A percentile compares a stretch with the other conserved stretches of the same genome.
Conservation (phyloP, 2,888 invertebrate species). For the Sinhomidia bicolor region DNA sequence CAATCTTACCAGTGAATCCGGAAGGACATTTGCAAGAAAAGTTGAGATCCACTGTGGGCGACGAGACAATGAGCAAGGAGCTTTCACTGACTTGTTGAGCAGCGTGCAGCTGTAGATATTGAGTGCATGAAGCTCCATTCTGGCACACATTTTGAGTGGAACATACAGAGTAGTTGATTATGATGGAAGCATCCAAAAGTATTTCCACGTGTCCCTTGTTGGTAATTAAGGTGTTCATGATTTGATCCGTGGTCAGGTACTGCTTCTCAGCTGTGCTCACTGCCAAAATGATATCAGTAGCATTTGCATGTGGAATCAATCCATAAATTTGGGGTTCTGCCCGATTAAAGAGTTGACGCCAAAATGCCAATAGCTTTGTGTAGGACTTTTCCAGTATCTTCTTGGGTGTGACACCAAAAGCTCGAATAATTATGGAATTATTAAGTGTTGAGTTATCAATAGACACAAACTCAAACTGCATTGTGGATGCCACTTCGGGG, state of each 20-base stretch:
- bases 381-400: conserved; percentile 91
- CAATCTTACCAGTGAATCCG: conserved; percentile 88
- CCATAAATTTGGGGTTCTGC: conserved; percentile 87
- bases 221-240: conserved; percentile 86
- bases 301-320: conserved; percentile 86
- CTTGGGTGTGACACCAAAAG: conserved; percentile 88
- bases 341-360: conserved; percentile 76
- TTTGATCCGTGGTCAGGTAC: conserved; percentile 86
- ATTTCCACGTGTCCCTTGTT: conserved; percentile 86
- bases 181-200: conserved; percentile 85
- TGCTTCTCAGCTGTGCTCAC: conserved; percentile 81
- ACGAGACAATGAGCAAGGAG: conserved; percentile 90
- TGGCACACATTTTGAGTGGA: conserved; percentile 85
- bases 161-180: conserved; percentile 91
- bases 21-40: conserved; percentile 91
- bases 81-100: conserved; percentile 90
- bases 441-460: conserved; percentile 92
- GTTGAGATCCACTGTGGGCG: conserved; percentile 90
- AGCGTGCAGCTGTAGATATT: conserved; percentile 86
- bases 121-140: conserved; percentile 90
- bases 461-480: conserved; percentile 90
- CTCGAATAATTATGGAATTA: conserved; percentile 90
- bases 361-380: conserved; percentile 77
- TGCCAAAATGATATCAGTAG: conserved; percentile 88
- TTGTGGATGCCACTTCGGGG: conserved; percentile 92